Evolutionary conservation across 2,797 vertebrate species (phyloP).

Genomic region (Gastrophryne carolinensis): DNA sequence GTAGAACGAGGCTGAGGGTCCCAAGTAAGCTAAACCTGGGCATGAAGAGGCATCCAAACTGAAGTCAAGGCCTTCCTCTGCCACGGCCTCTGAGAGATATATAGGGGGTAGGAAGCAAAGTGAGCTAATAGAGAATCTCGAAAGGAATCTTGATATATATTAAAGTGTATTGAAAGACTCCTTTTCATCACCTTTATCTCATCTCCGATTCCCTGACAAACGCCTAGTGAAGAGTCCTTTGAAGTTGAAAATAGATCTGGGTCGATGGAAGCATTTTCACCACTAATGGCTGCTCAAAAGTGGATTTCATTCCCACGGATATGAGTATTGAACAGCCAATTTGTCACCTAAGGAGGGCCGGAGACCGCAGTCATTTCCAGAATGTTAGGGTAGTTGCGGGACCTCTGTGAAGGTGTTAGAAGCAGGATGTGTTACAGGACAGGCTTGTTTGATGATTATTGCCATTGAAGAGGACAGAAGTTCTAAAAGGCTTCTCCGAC

Average conservation of each 20-base stretch:
- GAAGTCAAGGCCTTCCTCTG: no score
- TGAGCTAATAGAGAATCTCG: no score
- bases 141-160: not conserved
- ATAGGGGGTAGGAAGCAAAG: no score
- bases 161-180: not conserved
- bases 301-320: not conserved
- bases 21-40: no score
- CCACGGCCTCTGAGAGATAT: no score
- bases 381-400: not conserved
- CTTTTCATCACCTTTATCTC: not conserved
- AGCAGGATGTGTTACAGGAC: not conserved
- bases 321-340: slow-evolving; percentile 1
- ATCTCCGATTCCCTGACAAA: not conserved
- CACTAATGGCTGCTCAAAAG: not conserved
- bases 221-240: not conserved
- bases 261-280: not conserved
- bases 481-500: not conserved
- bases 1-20: no score
- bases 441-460: not conserved
- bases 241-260: not conserved
- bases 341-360: slow-evolving; percentile 1
- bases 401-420: not conserved
- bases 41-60: no score
- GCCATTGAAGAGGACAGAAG: not conserved
- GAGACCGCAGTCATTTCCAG: not conserved